Evolutionary conservation across 2,888 invertebrate species (phyloP), one percentile per base, ranked within the genome.

Genomic region (Eupithecia vulgata): DNA sequence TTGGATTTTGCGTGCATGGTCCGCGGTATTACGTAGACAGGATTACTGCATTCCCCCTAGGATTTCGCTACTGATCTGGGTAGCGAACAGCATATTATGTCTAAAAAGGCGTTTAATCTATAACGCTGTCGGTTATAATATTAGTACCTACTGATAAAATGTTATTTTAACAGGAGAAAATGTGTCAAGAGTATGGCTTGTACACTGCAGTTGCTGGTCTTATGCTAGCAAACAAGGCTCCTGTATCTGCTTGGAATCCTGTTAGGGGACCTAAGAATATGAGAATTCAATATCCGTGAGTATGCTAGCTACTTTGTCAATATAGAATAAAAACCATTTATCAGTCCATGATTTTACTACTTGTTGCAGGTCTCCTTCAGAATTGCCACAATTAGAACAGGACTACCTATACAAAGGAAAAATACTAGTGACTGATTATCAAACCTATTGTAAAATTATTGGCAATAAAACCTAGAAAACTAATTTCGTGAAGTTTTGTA

Each of bases 201-300:
- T 97, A 96, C 85, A 91, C 95, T 34, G 94, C 95, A 30, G 94
- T 97, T 25, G 95, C 97, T 68, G 96, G 97, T 35, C 87, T 97
- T 35, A 97, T 97, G 97, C 89, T 96, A 7, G 90, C 95, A 34
- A 97, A 97, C 88, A 92, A 95, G 84, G 93, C 95, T 35, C 96
- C 96, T 21, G 94, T 96, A 1, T 95, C 95, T 17, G 96, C 96
- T 45, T 97, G 97, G 97, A 96, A 96, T 89, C 97, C 97, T 71
- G 96, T 97, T 0, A 95, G 95, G 80, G 96, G 95, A 2, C 94
- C 94, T 25, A 94, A 94, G 80, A 91, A 89, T 79, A 91, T 90
- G 89, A 92, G 82, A 79, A 83, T 93, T 70, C 84, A 88, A 78
- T 94, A 93, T 82, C 94, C 93, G 94, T 95, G 82, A 87, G 94